Percentiles rank a stretch among this genome's conserved stretches.
These are phyloP conservation scores for Ornithoptera alexandrae DNA, from an alignment of 2,888 invertebrate genomes.

Conservation along the genomic window DNA sequence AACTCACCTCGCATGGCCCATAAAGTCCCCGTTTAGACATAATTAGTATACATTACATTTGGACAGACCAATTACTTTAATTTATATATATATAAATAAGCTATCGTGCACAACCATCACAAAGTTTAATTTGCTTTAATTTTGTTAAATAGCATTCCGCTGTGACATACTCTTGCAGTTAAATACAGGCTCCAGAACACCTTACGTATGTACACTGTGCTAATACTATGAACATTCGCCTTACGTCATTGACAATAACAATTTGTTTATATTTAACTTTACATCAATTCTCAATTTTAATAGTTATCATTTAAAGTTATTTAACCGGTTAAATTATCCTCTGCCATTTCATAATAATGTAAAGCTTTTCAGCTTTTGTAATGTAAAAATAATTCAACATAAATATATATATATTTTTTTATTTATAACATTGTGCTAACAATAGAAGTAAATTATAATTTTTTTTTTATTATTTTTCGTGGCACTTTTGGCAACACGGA, in stretches of 20 bases:
- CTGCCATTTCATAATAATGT: not conserved
- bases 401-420: not conserved
- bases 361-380: not conserved
- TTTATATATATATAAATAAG: slow-evolving; percentile 48
- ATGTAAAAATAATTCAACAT: not conserved
- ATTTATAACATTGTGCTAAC: not conserved
- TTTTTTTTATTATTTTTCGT: not conserved
- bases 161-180: slow-evolving; percentile 30
- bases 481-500: slow-evolving; percentile 15
- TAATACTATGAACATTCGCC: slow-evolving; percentile 10
- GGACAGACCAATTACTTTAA: slow-evolving; percentile 68
- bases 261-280: slow-evolving; percentile 1
- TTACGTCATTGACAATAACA: slow-evolving; percentile 15
- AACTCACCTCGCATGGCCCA: slow-evolving; percentile 19
- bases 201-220: slow-evolving; percentile 18
- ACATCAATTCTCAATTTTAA: slow-evolving; percentile 16
- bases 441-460: not conserved
- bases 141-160: slow-evolving; percentile 27
- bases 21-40: slow-evolving; percentile 19
- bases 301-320: slow-evolving; percentile 8
- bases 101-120: slow-evolving; percentile 79
- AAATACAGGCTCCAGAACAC: slow-evolving; percentile 19
- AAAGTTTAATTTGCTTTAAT: slow-evolving; percentile 50
- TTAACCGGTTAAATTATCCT: not conserved
- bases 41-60: slow-evolving; percentile 45